Evolutionary conservation across 2,888 invertebrate species (phyloP).

Genomic region (Ophion ellenae): DNA sequence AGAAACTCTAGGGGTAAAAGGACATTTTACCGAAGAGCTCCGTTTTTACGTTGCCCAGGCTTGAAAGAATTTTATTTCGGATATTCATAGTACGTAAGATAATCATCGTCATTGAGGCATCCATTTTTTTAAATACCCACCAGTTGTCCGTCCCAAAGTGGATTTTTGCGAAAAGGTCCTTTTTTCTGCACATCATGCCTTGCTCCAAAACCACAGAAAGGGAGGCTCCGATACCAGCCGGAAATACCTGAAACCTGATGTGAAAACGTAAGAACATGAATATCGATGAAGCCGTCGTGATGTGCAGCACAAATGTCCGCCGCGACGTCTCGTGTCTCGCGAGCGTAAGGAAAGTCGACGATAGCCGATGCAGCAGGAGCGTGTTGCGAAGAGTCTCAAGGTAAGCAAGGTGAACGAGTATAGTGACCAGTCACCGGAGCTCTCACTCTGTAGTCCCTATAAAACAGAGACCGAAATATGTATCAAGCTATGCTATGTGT

Average conservation of each 20-base stretch:
- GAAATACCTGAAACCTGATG: not conserved
- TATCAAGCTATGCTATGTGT: slow-evolving; percentile 9
- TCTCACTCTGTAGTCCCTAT: slow-evolving; percentile 39
- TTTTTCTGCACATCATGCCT: not conserved
- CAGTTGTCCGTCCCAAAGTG: not conserved
- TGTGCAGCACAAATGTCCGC: slow-evolving; percentile 38
- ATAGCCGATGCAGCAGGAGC: slow-evolving; percentile 58
- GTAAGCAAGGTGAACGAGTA: slow-evolving; percentile 80
- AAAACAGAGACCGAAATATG: slow-evolving; percentile 8
- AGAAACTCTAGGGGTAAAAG: no score
- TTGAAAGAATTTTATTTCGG: not conserved
- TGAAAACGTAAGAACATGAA: slow-evolving; percentile 3
- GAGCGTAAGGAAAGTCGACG: slow-evolving; percentile 62
- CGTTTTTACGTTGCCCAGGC: not conserved
- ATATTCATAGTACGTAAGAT: not conserved
- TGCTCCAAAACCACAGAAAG: not conserved
- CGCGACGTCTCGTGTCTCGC: slow-evolving; percentile 3
- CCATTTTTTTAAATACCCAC: not conserved
- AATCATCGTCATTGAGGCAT: not conserved
- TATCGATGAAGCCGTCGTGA: slow-evolving; percentile 9
- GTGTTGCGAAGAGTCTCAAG: slow-evolving; percentile 69
- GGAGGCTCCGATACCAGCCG: not conserved
- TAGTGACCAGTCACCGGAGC: slow-evolving; percentile 59
- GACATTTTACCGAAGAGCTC: no score
- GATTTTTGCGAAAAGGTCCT: not conserved